Evolutionary conservation across 1,140 invertebrate species (phyloP).

Genomic region (Plodia interpunctella): DNA sequence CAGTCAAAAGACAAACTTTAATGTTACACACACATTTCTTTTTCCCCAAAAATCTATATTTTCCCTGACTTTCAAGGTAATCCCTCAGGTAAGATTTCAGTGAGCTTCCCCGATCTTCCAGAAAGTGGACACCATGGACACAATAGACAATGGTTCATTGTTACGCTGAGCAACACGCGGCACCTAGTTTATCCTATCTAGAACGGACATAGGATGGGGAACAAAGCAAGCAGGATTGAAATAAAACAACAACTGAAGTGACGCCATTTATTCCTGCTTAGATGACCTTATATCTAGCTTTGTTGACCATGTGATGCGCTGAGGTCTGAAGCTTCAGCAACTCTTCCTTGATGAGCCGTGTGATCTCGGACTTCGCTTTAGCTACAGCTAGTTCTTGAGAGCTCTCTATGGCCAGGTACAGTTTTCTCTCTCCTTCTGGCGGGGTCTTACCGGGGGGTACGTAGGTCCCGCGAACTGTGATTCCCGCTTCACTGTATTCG

Average conservation of each 20-base stretch:
- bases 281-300: constrained; percentile 96
- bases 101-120: too few relatives aligned
- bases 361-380: constrained; percentile 99
- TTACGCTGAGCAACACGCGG: too few relatives aligned
- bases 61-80: too few relatives aligned
- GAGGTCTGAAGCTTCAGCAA: constrained; percentile 94
- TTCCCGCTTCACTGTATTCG: constrained; percentile 99
- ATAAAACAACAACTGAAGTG: constrained; percentile 9
- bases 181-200: too few relatives aligned
- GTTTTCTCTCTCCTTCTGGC: constrained; percentile 96
- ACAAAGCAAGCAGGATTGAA: too few relatives aligned
- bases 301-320: constrained; percentile 91
- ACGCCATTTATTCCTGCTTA: constrained; percentile 69
- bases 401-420: constrained; percentile 99
- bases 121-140: too few relatives aligned
- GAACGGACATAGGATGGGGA: too few relatives aligned
- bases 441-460: constrained; percentile 92
- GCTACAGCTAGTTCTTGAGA: constrained; percentile 97
- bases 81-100: too few relatives aligned
- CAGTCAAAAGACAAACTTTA: too few relatives aligned
- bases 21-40: too few relatives aligned
- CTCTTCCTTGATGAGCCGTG: constrained; percentile 98
- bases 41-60: too few relatives aligned
- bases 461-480: constrained; percentile 98
- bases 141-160: too few relatives aligned